These are phyloP conservation scores for Napeogenes sylphis DNA, from an alignment of 2,888 invertebrate species.

Conservation along the genomic window DNA sequence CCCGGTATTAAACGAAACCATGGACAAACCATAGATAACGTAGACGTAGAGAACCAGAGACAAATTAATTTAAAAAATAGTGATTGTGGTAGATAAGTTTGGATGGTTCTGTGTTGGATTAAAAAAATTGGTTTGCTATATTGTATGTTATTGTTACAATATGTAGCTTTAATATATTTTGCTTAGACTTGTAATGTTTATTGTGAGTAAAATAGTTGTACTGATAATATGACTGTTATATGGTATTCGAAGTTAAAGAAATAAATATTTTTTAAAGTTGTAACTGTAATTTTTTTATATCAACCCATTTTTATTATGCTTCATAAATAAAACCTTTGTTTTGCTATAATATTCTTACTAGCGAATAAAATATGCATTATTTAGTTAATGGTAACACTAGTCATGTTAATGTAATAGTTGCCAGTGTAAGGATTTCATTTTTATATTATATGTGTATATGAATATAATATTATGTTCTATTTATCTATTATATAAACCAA, in stretches of 20 bases:
- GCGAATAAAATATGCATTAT: too few relatives aligned
- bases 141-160: background rate
- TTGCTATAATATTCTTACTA: too few relatives aligned
- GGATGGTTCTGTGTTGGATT: too few relatives aligned
- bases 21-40: slow-evolving; percentile 23
- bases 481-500: too few relatives aligned
- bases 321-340: background rate
- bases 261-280: background rate
- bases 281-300: background rate
- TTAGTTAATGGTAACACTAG: too few relatives aligned
- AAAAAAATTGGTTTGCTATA: background rate
- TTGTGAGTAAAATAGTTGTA: background rate
- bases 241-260: background rate
- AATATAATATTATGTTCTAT: too few relatives aligned
- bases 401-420: too few relatives aligned
- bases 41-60: slow-evolving; percentile 12
- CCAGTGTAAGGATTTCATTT: too few relatives aligned
- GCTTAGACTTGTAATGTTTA: background rate
- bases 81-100: background rate
- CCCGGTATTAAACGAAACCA: slow-evolving; percentile 35
- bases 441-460: too few relatives aligned
- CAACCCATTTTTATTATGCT: background rate
- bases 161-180: background rate
- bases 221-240: background rate
- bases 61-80: slow-evolving; percentile 3